Base-by-base conservation (phyloP, 2,797 vertebrate species). In the Rhincodon typus region DNA sequence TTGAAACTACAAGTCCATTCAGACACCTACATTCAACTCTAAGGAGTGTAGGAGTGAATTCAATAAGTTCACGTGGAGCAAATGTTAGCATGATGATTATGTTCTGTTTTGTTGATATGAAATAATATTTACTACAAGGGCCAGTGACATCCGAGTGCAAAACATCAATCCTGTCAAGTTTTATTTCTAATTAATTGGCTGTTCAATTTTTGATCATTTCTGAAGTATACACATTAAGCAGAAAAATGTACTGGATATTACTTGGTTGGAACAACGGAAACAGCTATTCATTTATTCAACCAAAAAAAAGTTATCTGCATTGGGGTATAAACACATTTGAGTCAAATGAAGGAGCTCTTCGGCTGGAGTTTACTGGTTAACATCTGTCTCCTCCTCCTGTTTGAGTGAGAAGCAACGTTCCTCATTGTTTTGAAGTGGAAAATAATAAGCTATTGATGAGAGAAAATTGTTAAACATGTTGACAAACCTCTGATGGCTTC, bases 401-500 rank as follows among this genome's bases (percentile, higher is more conserved):
- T 46, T 27, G 42, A 50, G 19, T 46, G 42, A 72, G 25, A 72
- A 74, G 69, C 69, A 34, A 25, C 8, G 42, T 13, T 17, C 10
- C 21, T 53, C 4, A 62, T 66, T 91, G 57, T 13, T 10, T 23
- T 69, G 62, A 93, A 93, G 38, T 38, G 19, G 17, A 57, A 38
- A 84, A 82, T 38, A 5, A 23, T 34, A 21, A 46, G 6, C 5
- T 23, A 84, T 23, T 8, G 38, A 67, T 7, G 10, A 42, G 34
- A 69, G 57, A 67, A 2, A 50, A 93, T 69, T 38, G n/a, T 93
- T 91, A 96, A 96, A 69, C 66, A 84, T 15, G 62, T 34, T 62
- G 50, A 96, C 98, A 0, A 96, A 99, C 99, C 98, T 99, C 99
- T 62, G 99, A 99, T 30, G 98, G 99, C 96, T 99, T 99, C 98